These are phyloP conservation scores for Harpalus rufipes DNA, from an alignment of 2,888 invertebrate species.

Conservation along the genomic window DNA sequence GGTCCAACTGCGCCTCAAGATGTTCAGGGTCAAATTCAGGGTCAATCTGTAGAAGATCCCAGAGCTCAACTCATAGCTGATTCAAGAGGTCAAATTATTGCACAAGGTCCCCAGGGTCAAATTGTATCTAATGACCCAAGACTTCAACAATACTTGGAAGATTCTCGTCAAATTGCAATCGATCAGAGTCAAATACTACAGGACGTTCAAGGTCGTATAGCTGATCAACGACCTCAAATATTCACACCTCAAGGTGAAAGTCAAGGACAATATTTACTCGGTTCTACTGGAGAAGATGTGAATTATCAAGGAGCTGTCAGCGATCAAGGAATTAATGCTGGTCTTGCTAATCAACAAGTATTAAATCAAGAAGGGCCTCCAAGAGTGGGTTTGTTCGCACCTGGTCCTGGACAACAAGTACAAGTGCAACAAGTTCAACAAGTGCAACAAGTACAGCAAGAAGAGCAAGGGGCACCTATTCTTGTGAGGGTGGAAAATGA, in stretches of 20 bases:
- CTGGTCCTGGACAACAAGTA: conserved; percentile 45
- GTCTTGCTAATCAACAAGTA: conserved; percentile 58
- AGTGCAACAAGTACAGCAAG: conserved; percentile 51
- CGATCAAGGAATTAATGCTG: conserved; percentile 34
- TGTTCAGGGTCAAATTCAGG: neutral
- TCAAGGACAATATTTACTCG: conserved; percentile 14
- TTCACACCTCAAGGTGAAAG: neutral
- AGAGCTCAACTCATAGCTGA: neutral
- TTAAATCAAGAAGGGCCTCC: conserved; percentile 41
- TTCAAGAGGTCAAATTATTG: neutral
- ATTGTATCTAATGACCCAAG: neutral
- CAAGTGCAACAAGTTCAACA: neutral
- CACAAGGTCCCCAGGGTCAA: neutral
- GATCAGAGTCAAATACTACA: neutral
- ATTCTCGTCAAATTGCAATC: neutral
- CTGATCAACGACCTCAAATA: conserved; percentile 10
- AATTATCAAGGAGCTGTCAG: neutral
- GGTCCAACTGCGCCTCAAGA: neutral
- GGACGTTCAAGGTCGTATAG: neutral
- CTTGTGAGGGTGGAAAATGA: neutral
- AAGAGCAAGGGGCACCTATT: conserved; percentile 2
- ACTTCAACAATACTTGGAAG: neutral
- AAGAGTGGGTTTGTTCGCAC: conserved; percentile 23
- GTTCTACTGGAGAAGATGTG: neutral
- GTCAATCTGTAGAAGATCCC: neutral